Evolutionary conservation across 2,888 invertebrate species (phyloP).

Genomic region (Drosophila seclusa): DNA sequence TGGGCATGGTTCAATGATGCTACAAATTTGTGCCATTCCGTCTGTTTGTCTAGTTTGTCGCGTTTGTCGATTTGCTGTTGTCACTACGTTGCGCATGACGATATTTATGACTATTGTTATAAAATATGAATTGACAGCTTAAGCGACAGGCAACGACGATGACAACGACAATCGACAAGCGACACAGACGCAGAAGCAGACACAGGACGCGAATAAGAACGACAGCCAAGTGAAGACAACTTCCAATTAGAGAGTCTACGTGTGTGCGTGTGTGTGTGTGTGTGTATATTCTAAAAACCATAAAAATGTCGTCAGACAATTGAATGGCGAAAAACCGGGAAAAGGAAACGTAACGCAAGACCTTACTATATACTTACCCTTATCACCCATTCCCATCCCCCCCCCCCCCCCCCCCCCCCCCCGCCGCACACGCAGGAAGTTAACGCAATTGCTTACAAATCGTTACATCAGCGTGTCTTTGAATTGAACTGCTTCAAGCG

Average conservation of each 20-base stretch:
- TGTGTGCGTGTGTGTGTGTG: constrained; percentile 31
- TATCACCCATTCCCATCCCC: neutral
- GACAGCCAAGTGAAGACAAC: constrained; percentile 60
- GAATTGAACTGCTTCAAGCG: constrained; percentile 22
- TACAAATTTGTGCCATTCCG: constrained; percentile 15
- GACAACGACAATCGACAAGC: constrained; percentile 32
- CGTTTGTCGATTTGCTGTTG: constrained; percentile 62
- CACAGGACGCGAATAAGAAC: constrained; percentile 22
- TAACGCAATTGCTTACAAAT: constrained; percentile 76
- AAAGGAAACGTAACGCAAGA: constrained; percentile 60
- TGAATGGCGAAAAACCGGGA: constrained; percentile 71
- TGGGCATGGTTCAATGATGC: neutral
- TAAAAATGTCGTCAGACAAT: constrained; percentile 83
- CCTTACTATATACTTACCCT: constrained; percentile 11
- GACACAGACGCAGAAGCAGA: constrained; percentile 2
- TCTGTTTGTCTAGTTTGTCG: constrained; percentile 28
- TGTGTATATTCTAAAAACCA: constrained; percentile 64
- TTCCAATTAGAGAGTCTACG: constrained; percentile 77
- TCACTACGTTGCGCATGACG: constrained; percentile 76
- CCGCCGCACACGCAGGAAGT: constrained; percentile 26
- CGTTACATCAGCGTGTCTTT: constrained; percentile 71
- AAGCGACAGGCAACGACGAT: constrained; percentile 57
- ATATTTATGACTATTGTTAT: constrained; percentile 83
- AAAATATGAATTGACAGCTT: constrained; percentile 84
- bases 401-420: no score